Conservation (phyloP, 2,888 invertebrate species). For the Lysandra coridon region DNA sequence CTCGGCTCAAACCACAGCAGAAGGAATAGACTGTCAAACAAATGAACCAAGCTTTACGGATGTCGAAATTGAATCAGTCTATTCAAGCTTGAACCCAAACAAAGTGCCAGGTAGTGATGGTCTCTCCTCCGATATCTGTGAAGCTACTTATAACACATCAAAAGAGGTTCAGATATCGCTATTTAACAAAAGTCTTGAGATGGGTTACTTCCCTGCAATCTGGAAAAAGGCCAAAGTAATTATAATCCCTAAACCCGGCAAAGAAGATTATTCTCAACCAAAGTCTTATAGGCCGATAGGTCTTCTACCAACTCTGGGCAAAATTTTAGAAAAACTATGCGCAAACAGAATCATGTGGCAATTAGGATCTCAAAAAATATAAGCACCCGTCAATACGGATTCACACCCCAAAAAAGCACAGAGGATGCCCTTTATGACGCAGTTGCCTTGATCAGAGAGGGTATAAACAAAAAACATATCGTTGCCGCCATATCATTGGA, state of each 20-base stretch:
- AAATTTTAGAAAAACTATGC: constrained; percentile 38
- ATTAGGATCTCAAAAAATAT: constrained; percentile 35
- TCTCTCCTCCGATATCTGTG: neutral
- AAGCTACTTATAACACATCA: neutral
- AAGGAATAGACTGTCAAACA: too few species aligned
- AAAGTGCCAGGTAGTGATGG: neutral
- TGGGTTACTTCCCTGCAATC: constrained; percentile 34
- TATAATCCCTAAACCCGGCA: neutral
- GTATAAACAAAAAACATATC: constrained; percentile 19
- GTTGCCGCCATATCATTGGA: constrained; percentile 33
- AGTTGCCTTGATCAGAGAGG: neutral
- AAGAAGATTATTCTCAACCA: constrained; percentile 31
- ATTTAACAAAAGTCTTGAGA: neutral
- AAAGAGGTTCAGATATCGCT: neutral
- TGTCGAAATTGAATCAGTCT: too few species aligned
- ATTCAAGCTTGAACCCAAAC: neutral
- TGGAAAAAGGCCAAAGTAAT: constrained; percentile 35
- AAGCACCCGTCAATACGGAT: neutral
- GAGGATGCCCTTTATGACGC: constrained; percentile 1
- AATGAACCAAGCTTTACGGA: too few species aligned
- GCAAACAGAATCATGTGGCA: constrained; percentile 37
- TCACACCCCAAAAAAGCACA: neutral
- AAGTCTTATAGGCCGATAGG: constrained; percentile 39
- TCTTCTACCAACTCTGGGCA: constrained; percentile 33
- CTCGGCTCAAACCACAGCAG: too few species aligned